Evolutionary conservation across 2,888 invertebrate genomes (phyloP), one percentile per base, ranked within the genome.

Genomic region (Sphaerolaimus hirsutus): DNA sequence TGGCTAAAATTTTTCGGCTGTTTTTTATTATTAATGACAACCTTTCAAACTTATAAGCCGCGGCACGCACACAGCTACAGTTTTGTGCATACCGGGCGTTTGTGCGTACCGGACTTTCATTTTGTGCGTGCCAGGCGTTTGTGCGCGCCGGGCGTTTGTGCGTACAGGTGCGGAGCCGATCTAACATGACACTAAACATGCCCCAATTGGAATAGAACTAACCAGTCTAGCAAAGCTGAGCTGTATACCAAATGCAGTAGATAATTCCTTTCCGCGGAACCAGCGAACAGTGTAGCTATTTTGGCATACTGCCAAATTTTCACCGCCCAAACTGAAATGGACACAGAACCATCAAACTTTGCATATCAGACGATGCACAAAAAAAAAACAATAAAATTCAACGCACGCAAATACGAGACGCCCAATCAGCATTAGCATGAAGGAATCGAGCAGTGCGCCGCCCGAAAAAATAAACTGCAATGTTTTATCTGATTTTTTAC

Each of bases 191-290:
- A n/a, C n/a, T n/a, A n/a, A n/a, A n/a, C n/a, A n/a, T n/a, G n/a
- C n/a, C n/a, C n/a, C n/a, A n/a, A n/a, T n/a, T n/a, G n/a, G n/a
- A 14, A 22, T 4, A 5, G 41, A 12, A 55, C 65, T 57, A 52
- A 68, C 69, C 53, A 89, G 76, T 63, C 93, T 72, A 2, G 89
- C 83, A 66, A 93, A 81, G 52, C 89, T 89, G 53, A 93, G 68
- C 64, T 89, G 87, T 29, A 93, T 70, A 1, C 93, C 93, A 68
- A 93, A 93, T 17, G 93, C 89, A 81, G 89, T 87, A 66, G 93
- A 93, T 41, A 93, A 70, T 67, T 89, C 89, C 66, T 81, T 84
- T 46, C 87, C 89, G 67, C 84, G 84, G 65, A 93, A 93, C 93
- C 93, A 93, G 37, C 82, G 71, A 0, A 91, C 91, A 1, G 89